phyloP scores from a whole-genome alignment of 2,888 invertebrate species.

The Lordiphosa fenestrarum region DNA sequence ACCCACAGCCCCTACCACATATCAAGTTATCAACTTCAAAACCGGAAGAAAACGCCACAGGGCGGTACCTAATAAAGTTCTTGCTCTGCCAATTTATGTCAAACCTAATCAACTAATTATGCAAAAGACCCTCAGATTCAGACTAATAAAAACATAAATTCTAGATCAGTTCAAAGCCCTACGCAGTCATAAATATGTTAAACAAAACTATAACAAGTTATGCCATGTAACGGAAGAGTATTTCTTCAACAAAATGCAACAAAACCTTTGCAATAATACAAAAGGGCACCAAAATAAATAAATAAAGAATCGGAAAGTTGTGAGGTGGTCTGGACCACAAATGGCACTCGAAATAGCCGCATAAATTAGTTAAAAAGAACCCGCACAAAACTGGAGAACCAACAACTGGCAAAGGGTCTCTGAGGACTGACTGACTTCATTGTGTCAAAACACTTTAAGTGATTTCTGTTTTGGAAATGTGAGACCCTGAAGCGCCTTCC shows the following conservation, averaged over 20 bases:
- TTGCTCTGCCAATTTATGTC: constrained; percentile 38
- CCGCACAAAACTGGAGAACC: constrained; percentile 17
- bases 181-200: constrained; percentile 67
- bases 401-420: not conserved
- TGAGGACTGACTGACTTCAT: constrained; percentile 58
- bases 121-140: constrained; percentile 60
- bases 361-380: constrained; percentile 63
- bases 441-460: constrained; percentile 73
- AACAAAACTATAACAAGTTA: constrained; percentile 66
- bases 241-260: constrained; percentile 38
- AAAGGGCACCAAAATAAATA: constrained; percentile 8
- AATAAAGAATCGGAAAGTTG: constrained; percentile 32
- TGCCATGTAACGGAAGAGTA: constrained; percentile 49
- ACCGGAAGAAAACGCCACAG: constrained; percentile 11
- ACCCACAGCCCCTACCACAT: constrained; percentile 5
- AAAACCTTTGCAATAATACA: constrained; percentile 35
- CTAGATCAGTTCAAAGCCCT: constrained; percentile 7
- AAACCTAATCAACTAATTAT: constrained; percentile 51
- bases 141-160: constrained; percentile 56
- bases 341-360: constrained; percentile 70
- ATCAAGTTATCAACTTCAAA: not conserved
- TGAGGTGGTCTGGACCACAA: constrained; percentile 69
- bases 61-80: constrained; percentile 23
- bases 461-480: constrained; percentile 63
- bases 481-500: constrained; percentile 31